A percentile compares a stretch with the other conserved stretches of the same genome.
These are phyloP conservation scores for Micrastur ruficollis DNA, from an alignment of 2,797 vertebrate species.

Conservation along the genomic window DNA sequence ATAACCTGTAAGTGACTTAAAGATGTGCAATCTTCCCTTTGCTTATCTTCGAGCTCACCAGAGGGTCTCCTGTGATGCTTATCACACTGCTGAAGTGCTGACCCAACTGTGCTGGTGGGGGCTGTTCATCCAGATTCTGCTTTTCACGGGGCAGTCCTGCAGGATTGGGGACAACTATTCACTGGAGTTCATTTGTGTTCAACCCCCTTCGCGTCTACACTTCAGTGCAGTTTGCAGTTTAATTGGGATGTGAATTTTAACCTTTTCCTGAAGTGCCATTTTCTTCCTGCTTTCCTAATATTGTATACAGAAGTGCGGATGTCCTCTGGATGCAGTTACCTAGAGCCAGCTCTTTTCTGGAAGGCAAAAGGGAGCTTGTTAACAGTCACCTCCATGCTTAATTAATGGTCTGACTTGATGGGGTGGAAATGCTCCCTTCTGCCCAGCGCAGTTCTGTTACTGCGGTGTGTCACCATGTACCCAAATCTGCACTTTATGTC, in stretches of 20 bases:
- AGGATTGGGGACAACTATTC: rapidly evolving
- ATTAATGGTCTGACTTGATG: background rate
- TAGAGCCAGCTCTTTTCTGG: background rate
- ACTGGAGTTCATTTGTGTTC: background rate
- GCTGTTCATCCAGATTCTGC: background rate
- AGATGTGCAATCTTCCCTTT: background rate
- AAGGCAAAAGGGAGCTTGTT: background rate
- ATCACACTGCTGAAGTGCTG: background rate
- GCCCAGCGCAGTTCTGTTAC: background rate
- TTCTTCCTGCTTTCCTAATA: background rate
- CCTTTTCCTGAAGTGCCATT: background rate
- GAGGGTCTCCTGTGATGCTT: background rate
- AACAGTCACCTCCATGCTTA: background rate
- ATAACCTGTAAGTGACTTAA: background rate
- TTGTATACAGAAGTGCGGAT: rapidly evolving
- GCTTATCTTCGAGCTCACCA: background rate
- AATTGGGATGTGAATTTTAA: background rate
- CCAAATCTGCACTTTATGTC: background rate
- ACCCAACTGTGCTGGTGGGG: rapidly evolving
- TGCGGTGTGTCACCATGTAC: background rate
- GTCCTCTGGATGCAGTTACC: background rate
- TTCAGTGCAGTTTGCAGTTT: background rate
- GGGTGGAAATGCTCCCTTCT: background rate
- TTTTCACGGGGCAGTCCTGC: background rate
- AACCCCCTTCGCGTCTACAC: rapidly evolving